A percentile compares a stretch with the other conserved stretches of the same genome.
These are phyloP conservation scores for Sphenopsis melanotis DNA, from an alignment of 2,797 vertebrate genomes.

Conservation along the genomic window DNA sequence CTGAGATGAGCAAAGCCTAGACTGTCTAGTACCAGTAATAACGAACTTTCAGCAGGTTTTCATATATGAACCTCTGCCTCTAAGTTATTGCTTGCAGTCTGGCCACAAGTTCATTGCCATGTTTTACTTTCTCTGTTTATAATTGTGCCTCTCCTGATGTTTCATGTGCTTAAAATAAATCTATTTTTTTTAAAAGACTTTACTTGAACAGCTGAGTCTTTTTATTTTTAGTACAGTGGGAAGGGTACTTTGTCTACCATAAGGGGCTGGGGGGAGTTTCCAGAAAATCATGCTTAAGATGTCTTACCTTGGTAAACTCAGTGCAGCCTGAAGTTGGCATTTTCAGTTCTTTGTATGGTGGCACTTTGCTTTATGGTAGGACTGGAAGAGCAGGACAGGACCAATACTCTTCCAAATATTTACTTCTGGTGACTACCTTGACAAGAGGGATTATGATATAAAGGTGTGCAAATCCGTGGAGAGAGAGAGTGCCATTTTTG, in stretches of 20 bases:
- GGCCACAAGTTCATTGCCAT: not conserved
- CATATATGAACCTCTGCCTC: not conserved
- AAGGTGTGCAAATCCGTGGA: not conserved
- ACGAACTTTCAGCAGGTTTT: not conserved
- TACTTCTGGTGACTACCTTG: not conserved
- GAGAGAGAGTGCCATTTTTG: not conserved
- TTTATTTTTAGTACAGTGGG: not conserved
- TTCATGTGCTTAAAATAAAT: constrained; percentile 53
- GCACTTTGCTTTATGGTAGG: not conserved
- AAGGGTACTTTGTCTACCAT: not conserved
- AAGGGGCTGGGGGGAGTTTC: not conserved
- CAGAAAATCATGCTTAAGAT: not conserved
- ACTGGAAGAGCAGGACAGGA: not conserved
- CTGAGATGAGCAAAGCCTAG: not conserved
- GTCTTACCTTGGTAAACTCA: not conserved
- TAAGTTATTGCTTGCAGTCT: not conserved
- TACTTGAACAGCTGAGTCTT: not conserved
- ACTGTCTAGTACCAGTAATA: not conserved
- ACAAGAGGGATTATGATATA: not conserved
- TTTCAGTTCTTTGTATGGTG: not conserved
- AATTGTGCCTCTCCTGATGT: constrained; percentile 25
- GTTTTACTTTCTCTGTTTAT: constrained; percentile 33
- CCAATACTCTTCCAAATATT: not conserved
- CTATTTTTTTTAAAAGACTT: constrained; percentile 45
- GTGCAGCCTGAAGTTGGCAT: not conserved